A percentile compares a stretch with the other conserved stretches of the same genome.
These are phyloP conservation scores for Arvicanthis niloticus DNA, from an alignment of 2,113 vertebrate species.

Conservation along the genomic window DNA sequence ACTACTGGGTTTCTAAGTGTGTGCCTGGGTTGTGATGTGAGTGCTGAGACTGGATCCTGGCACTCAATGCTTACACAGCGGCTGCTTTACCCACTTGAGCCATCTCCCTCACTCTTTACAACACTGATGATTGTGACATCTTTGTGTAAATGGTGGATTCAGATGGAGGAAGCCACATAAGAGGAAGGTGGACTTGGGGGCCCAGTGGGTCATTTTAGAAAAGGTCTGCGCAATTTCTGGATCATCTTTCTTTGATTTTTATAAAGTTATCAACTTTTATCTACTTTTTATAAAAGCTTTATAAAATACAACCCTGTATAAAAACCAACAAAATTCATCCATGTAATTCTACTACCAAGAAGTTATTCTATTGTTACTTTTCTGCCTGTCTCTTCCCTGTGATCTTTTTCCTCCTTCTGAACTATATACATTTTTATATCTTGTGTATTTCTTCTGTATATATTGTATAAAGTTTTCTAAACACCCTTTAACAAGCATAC, in stretches of 20 bases:
- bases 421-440: background rate
- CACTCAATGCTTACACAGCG: background rate
- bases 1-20: background rate
- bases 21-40: background rate
- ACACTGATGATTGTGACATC: fast-evolving
- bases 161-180: fast-evolving
- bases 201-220: background rate
- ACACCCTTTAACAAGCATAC: background rate
- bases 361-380: background rate
- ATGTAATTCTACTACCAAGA: background rate
- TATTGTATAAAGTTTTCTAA: background rate
- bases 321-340: background rate
- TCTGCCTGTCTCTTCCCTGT: background rate
- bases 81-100: background rate
- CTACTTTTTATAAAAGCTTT: background rate
- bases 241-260: background rate
- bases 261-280: background rate
- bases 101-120: background rate
- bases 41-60: background rate
- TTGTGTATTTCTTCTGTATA: background rate
- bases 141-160: background rate
- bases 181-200: background rate
- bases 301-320: background rate
- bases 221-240: background rate
- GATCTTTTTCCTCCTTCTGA: background rate